Conservation (phyloP, 2,888 invertebrate genomes). For the Eupelmus urozonus region DNA sequence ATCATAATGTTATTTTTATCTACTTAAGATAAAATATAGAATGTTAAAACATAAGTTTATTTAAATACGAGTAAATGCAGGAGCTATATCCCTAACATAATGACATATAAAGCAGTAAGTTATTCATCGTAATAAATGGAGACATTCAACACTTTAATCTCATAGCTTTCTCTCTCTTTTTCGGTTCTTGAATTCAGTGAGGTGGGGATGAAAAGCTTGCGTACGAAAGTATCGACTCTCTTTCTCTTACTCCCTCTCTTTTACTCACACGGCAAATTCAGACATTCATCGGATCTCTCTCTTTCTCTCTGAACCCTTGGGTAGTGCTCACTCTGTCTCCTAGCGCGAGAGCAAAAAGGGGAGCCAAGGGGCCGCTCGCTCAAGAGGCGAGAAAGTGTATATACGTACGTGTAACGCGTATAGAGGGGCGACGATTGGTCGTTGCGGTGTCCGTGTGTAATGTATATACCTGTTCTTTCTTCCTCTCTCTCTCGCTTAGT, state of each 20-base stretch:
- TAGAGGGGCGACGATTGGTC: not conserved
- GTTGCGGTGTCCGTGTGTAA: constrained; percentile 7
- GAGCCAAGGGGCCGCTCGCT: too few species aligned
- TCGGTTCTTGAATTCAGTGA: not conserved
- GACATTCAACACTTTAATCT: constrained; percentile 53
- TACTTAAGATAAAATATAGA: too few species aligned
- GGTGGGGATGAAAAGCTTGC: not conserved
- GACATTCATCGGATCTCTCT: constrained; percentile 34
- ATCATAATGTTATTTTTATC: too few species aligned
- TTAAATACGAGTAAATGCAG: too few species aligned
- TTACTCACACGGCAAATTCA: constrained; percentile 28
- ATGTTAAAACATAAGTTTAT: too few species aligned
- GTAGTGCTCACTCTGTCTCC: not conserved
- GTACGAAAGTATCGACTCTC: constrained; percentile 35
- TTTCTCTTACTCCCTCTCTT: constrained; percentile 16
- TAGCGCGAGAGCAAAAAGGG: too few species aligned
- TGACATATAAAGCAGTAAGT: constrained; percentile 35
- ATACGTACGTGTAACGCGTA: constrained; percentile 31
- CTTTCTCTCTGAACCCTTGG: not conserved
- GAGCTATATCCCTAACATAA: constrained; percentile 13
- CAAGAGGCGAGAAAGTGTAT: constrained; percentile 33
- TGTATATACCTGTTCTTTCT: constrained; percentile 10
- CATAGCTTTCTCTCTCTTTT: constrained; percentile 15
- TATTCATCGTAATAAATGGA: constrained; percentile 51
- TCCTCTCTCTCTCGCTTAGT: not conserved